Evolutionary conservation across 2,113 vertebrate species (phyloP).

Genomic region (Nycticryphes semicollaris): DNA sequence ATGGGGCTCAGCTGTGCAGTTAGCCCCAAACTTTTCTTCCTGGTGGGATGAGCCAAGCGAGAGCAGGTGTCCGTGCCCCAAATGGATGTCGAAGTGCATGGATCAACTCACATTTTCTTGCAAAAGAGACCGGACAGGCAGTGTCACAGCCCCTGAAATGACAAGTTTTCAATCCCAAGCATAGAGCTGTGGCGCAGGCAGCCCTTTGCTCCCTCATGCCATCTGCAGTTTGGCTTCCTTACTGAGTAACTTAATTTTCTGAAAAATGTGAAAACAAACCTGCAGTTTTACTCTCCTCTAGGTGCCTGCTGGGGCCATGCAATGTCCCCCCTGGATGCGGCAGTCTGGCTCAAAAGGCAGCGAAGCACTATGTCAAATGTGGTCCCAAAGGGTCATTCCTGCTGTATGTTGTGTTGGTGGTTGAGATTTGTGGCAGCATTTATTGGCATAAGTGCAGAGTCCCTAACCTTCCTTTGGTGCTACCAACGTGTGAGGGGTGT

Average conservation of each 20-base stretch:
- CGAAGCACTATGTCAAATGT: not conserved
- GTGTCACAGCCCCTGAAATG: not conserved
- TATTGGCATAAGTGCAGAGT: not conserved
- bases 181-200: accelerated
- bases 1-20: not conserved
- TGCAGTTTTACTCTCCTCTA: not conserved
- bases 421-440: not conserved
- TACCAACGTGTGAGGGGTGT: not conserved
- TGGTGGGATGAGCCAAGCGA: not conserved
- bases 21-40: not conserved
- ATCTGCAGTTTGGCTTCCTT: not conserved
- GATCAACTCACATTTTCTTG: not conserved
- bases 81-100: not conserved
- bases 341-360: not conserved
- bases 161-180: not conserved
- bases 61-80: not conserved
- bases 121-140: not conserved
- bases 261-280: not conserved
- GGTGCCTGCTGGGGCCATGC: not conserved
- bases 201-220: accelerated
- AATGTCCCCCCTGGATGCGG: not conserved
- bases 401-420: not conserved
- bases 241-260: not conserved
- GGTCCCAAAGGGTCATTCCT: not conserved
- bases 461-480: not conserved